phyloP scores from a whole-genome alignment of 92 coral and sea anemone genomes.

The Virgularia gustaviana region DNA sequence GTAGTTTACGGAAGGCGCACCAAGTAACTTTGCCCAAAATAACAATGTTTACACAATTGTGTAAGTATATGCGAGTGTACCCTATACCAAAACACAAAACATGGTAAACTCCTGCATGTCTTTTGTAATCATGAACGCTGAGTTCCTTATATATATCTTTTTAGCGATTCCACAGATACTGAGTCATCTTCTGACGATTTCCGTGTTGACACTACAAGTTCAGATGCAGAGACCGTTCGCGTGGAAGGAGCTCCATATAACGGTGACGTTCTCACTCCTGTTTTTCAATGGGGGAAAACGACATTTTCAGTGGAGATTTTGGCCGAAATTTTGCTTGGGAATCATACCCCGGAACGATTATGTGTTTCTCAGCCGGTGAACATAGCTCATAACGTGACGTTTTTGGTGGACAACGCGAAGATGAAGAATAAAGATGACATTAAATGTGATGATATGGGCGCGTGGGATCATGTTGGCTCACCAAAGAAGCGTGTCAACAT shows the following conservation, averaged over 20 bases:
- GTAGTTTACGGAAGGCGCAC: not conserved
- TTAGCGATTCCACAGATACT: not conserved
- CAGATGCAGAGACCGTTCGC: not conserved
- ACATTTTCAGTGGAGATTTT: slow-evolving; percentile 1
- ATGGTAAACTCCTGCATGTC: too few relatives aligned
- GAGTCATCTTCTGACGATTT: not conserved
- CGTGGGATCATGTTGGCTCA: slow-evolving; percentile 47
- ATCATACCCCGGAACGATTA: slow-evolving; percentile 30
- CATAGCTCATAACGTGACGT: slow-evolving; percentile 33
- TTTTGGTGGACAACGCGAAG: slow-evolving; percentile 30
- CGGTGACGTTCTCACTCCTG: slow-evolving; percentile 19
- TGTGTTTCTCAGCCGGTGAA: slow-evolving; percentile 45
- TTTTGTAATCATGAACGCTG: not conserved
- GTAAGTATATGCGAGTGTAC: not conserved
- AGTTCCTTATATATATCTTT: not conserved
- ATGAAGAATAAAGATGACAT: slow-evolving; percentile 36
- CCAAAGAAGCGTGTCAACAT: slow-evolving; percentile 23
- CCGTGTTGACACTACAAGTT: not conserved
- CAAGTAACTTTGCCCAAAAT: not conserved
- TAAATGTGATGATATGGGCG: slow-evolving; percentile 55
- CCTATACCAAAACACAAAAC: too few relatives aligned
- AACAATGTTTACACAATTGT: not conserved
- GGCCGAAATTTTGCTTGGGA: slow-evolving; percentile 17
- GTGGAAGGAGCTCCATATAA: slow-evolving; percentile 3
- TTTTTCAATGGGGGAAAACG: slow-evolving; percentile 26